Base-by-base conservation (phyloP, 2,888 invertebrate species). In the Mesorhabditis sp. region DNA sequence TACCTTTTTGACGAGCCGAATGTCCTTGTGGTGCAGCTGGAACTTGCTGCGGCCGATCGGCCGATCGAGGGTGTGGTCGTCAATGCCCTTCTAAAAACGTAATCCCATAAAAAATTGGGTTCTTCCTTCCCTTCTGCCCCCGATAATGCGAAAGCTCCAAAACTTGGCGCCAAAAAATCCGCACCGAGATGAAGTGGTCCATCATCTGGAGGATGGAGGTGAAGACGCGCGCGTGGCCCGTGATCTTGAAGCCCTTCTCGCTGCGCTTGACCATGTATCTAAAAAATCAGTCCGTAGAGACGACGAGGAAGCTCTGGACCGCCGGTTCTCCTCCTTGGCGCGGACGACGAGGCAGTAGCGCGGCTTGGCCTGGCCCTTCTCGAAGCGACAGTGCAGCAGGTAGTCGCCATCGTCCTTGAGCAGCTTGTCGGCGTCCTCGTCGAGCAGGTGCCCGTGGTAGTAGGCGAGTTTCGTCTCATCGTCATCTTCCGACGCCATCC, bases 371-470 rank as follows among this genome's bases (percentile, higher is more conserved):
- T 62, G 64, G 10, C 72, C 69, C 7, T 67, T 65, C n/a, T 68
- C 64, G 66, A 58, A 44, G 64, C 72, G 67, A 43, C 68, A 64
- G 43, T 74, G 74, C 43, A 74, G 62, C 4, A 74, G 68, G 63
- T 71, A 74, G 66, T 74, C 74, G 66, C 74, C 74, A 5, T 74
- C 74, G n/a, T 72, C 28, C 28, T 28, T 74, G 5, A 80, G 71
- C 66, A 80, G 70, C 41, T 72, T 74, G 67, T 78, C 77, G 6
- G 76, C 74, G 69, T 81, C 81, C 44, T 73, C 70, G 67, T 80
- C 80, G 70, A 78, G 79, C 42, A 80, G 73, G 42, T 77, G 76
- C 67, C 80, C 81, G 66, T 81, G 81, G 68, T 79, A 81, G 69
- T 76, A 80, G n/a, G 75, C 72, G 4, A 77, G 67, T 65, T 63